Evolutionary conservation across 2,888 invertebrate species (phyloP), one percentile per base, ranked within the genome.

Genomic region (Harpalus rufipes): DNA sequence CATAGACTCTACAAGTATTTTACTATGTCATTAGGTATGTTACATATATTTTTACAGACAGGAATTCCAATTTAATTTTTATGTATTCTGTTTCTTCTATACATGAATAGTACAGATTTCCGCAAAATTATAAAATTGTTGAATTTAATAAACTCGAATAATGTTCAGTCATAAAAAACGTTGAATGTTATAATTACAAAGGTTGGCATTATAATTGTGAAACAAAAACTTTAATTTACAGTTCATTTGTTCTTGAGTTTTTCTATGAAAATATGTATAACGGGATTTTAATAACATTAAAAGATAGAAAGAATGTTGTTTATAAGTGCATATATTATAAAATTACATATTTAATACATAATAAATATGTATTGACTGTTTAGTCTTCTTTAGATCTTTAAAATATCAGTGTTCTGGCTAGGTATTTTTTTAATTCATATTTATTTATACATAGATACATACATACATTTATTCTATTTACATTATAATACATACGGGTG

Each of bases 201-300:
- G 44, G 44, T 51, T 51, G 44, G 44, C 8, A 51, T 51, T 51
- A 51, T 51, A 51, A 51, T 51, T 51, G 6, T 51, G 44, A 18
- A 63, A 63, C 10, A 63, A 63, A 63, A 63, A 63, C 63, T 63
- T 63, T 25, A 18, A 63, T 63, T 51, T 63, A 63, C 63, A 21
- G 18, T 63, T 63, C 25, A 63, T 63, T 63, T 63, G 63, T 63
- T 63, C 63, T 63, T 63, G 63, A 63, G 63, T 63, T 63, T 63
- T 63, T 32, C 25, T 63, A 59, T 16, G 14, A 21, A 21, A 61
- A 61, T 61, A 61, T 63, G 0, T 63, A 63, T 63, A 63, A 63
- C 63, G 63, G 63, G 18, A 63, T 8, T 18, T 7, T 63, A 63
- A 63, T 63, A 25, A 18, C 61, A 18, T 25, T 51, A 51, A n/a